phyloP scores from a whole-genome alignment of 2,113 vertebrate species.

The Hippopotamus amphibius region DNA sequence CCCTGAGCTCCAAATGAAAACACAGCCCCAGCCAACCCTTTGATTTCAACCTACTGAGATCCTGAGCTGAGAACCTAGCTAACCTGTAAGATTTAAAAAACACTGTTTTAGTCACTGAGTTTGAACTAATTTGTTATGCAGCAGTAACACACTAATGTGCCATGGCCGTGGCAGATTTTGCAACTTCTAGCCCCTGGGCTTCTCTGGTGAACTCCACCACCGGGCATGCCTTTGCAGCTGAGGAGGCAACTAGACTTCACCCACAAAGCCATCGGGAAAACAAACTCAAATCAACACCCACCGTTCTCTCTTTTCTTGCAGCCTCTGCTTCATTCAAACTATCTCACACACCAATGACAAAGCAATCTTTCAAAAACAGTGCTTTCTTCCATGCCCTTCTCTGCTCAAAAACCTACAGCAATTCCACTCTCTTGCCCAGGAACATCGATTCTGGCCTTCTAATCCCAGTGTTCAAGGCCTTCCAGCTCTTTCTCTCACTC shows the following conservation, averaged over 20 bases:
- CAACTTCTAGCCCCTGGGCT: rapidly evolving
- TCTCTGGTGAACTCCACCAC: not conserved
- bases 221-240: not conserved
- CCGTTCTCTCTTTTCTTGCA: not conserved
- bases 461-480: not conserved
- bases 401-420: not conserved
- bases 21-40: not conserved
- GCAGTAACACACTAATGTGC: not conserved
- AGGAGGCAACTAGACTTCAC: not conserved
- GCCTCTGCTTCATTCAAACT: not conserved
- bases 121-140: not conserved
- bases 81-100: not conserved
- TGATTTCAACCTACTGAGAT: not conserved
- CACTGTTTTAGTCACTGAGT: not conserved
- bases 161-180: not conserved
- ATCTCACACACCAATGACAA: not conserved
- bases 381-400: not conserved
- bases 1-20: not conserved
- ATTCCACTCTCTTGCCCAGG: not conserved
- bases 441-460: not conserved
- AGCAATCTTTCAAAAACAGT: not conserved
- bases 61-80: not conserved
- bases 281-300: not conserved
- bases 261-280: not conserved
- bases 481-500: not conserved